Percentiles rank a stretch among this genome's conserved stretches.
These are phyloP conservation scores for Idaea straminata DNA, from an alignment of 2,888 invertebrate species.

Conservation along the genomic window DNA sequence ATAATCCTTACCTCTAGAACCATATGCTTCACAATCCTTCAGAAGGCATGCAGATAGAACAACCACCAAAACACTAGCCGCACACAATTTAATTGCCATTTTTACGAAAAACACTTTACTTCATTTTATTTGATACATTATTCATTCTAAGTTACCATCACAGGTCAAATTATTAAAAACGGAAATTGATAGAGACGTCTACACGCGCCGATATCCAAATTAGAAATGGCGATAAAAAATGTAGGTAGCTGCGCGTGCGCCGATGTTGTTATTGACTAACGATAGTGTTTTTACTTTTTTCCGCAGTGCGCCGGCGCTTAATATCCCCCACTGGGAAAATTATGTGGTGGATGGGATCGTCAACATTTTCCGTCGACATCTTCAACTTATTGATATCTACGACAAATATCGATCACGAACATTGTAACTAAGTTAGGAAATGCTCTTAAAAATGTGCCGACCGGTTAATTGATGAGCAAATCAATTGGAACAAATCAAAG, in stretches of 20 bases:
- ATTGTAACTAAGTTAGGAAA: neutral
- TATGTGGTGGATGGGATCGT: slow-evolving; percentile 41
- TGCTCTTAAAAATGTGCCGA: neutral
- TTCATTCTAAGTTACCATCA: slow-evolving; percentile 25
- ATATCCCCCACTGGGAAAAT: slow-evolving; percentile 73
- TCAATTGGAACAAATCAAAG: neutral
- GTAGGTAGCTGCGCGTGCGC: slow-evolving; percentile 42
- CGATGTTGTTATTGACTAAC: slow-evolving; percentile 67
- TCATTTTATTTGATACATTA: slow-evolving; percentile 13
- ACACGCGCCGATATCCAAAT: slow-evolving; percentile 52
- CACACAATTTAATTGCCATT: slow-evolving; percentile 36
- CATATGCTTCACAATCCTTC: slow-evolving; percentile 52
- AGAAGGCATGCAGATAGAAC: slow-evolving; percentile 38
- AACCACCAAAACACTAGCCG: slow-evolving; percentile 41
- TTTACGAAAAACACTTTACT: slow-evolving; percentile 21
- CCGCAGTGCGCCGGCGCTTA: slow-evolving; percentile 60
- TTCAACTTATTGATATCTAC: neutral
- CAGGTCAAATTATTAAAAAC: slow-evolving; percentile 18
- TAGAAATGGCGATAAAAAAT: slow-evolving; percentile 71
- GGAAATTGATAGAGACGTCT: slow-evolving; percentile 45
- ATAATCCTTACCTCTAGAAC: slow-evolving; percentile 61
- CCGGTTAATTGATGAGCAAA: neutral
- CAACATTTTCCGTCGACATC: slow-evolving; percentile 47
- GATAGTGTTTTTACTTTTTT: slow-evolving; percentile 76
- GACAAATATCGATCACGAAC: too few relatives aligned